These are phyloP conservation scores for Eupithecia abbreviata DNA, from an alignment of 2,888 invertebrate genomes.

Conservation along the genomic window DNA sequence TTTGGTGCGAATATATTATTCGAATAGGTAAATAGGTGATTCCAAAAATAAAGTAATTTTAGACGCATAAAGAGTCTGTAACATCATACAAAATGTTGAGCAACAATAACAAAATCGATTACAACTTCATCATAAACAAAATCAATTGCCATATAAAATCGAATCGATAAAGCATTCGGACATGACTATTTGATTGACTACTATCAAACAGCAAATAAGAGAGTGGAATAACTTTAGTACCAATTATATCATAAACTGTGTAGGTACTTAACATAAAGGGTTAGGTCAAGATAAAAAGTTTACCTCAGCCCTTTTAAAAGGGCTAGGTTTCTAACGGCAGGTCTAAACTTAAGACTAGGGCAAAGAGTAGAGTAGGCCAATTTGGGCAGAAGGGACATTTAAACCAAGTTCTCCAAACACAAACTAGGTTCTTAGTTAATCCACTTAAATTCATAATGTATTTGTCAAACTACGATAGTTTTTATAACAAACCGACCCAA, in stretches of 20 bases:
- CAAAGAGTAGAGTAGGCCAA: background rate
- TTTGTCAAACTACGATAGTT: background rate
- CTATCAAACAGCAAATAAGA: too few relatives aligned
- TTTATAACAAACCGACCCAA: background rate
- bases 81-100: too few relatives aligned
- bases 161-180: too few relatives aligned
- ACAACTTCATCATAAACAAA: too few relatives aligned
- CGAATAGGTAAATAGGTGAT: background rate
- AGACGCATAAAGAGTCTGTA: too few relatives aligned
- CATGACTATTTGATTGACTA: too few relatives aligned
- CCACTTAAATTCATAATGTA: background rate
- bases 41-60: too few relatives aligned
- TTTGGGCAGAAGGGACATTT: background rate
- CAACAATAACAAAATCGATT: too few relatives aligned
- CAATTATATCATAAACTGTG: background rate
- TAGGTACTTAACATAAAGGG: background rate
- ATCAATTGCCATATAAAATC: too few relatives aligned
- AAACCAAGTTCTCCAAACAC: background rate
- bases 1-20: too few relatives aligned
- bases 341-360: conserved; percentile 1
- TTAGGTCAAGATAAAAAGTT: conserved; percentile 1
- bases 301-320: background rate
- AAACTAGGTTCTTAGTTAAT: background rate
- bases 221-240: background rate
- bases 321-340: background rate